Conservation (phyloP, 2,113 vertebrate genomes). For the Australoheros scitulus region DNA sequence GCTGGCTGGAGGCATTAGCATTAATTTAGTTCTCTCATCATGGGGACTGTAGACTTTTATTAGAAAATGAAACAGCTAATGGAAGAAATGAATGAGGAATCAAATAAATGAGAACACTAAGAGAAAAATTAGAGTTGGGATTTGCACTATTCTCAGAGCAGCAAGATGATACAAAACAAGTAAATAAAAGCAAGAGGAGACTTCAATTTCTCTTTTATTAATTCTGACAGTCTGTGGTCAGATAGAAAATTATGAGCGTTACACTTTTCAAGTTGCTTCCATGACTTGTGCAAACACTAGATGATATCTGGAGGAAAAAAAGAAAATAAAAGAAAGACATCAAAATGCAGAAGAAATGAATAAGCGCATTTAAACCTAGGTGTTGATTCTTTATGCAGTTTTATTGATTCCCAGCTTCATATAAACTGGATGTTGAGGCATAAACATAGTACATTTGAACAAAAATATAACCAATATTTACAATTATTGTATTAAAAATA, state of each 20-base stretch:
- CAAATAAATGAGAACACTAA: neutral
- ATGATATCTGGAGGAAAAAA: conserved; percentile 46
- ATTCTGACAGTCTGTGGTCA: conserved; percentile 68
- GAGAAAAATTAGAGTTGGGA: conserved; percentile 26
- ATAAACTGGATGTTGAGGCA: conserved; percentile 99
- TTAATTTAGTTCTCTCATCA: neutral
- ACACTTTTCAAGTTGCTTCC: conserved; percentile 75
- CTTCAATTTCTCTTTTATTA: conserved; percentile 73
- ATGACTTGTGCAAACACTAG: conserved; percentile 78
- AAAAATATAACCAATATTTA: conserved; percentile 99
- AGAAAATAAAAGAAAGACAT: conserved; percentile 60
- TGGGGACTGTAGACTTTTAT: neutral
- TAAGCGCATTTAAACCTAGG: conserved; percentile 72
- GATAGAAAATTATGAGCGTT: conserved; percentile 71
- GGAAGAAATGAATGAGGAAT: conserved; percentile 5
- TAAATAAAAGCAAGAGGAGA: conserved; percentile 47
- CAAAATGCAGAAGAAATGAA: conserved; percentile 49
- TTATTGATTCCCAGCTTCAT: conserved; percentile 99
- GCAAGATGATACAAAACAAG: conserved; percentile 26
- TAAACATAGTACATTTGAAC: conserved; percentile 99
- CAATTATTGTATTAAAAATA: conserved; percentile 99
- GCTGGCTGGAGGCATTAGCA: neutral
- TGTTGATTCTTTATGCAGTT: conserved; percentile 80
- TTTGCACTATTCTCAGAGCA: neutral
- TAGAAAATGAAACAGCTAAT: neutral